These are phyloP conservation scores for Argyrosomus japonicus DNA, from an alignment of 2,113 vertebrate genomes.

Conservation along the genomic window DNA sequence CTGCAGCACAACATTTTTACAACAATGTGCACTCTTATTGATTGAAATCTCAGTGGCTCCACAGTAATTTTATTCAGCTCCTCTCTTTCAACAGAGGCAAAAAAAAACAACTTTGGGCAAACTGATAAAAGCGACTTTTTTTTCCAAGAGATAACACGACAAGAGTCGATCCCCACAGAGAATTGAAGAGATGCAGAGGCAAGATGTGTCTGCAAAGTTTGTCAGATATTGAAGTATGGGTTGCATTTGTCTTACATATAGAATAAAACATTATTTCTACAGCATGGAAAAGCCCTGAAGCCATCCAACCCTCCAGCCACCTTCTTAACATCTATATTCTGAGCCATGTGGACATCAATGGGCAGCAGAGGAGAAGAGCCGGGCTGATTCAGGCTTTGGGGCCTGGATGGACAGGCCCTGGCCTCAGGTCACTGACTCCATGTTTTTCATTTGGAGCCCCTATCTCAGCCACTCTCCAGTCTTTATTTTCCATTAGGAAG, in stretches of 20 bases:
- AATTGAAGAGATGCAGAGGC: neutral
- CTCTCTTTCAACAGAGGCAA: constrained; percentile 18
- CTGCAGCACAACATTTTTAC: constrained; percentile 26
- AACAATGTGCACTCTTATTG: constrained; percentile 39
- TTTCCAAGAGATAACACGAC: constrained; percentile 24
- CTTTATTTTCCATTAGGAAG: constrained; percentile 78
- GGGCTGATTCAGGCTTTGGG: constrained; percentile 25
- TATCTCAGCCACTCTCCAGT: constrained; percentile 58
- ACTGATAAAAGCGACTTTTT: constrained; percentile 33
- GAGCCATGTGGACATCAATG: neutral
- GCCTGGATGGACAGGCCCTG: constrained; percentile 57
- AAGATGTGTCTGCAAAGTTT: neutral
- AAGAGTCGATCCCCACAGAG: neutral
- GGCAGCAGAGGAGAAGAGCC: constrained; percentile 17
- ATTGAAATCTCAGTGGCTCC: constrained; percentile 58
- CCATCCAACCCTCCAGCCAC: neutral
- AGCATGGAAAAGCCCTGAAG: constrained; percentile 7
- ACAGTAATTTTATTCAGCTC: constrained; percentile 30
- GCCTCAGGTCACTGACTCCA: constrained; percentile 65
- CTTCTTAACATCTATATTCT: constrained; percentile 24
- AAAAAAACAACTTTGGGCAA: constrained; percentile 14
- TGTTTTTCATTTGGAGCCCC: constrained; percentile 74
- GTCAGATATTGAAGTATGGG: neutral
- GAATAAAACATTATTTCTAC: neutral
- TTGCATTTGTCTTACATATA: neutral